Base-by-base conservation (phyloP, 2,888 invertebrate species). In the Melanostoma mellinum region DNA sequence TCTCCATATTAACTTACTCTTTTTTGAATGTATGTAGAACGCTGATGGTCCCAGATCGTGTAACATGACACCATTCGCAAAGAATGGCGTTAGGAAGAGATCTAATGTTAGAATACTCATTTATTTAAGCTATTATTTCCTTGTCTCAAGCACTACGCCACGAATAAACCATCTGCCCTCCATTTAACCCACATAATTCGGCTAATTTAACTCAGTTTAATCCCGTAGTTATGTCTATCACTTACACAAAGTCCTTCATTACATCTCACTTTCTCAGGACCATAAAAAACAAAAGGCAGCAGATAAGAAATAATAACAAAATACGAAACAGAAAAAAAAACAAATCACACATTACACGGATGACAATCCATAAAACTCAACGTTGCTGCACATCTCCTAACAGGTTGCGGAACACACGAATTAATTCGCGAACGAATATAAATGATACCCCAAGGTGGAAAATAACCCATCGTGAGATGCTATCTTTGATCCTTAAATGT, bases 401-500 rank as follows among this genome's bases (percentile, higher is more conserved):
- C 78, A 73, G 79, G 82, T 84, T 78, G 79, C 82, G 79, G 82
- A 78, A 84, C 82, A 84, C 58, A 65, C 52, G 74, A 84, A 84
- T 84, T 84, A 84, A 84, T 84, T 84, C 82, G 78, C 82, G 74
- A 84, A 84, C 82, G 82, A 84, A 84, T 79, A 79, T 79, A 84
- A 84, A 84, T 84, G 84, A 79, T 84, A 74, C 50, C 84, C 79
- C 79, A 79, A 84, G 84, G 84, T 84, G 84, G 79, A 84, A 84
- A 84, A 79, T 79, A 84, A 79, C 82, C 82, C 79, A 81, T 81
- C 60, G 58, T 46, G 44, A 44, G 79, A 71, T 75, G 74, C 35
- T 84, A 84, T 84, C 84, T 84, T 75, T 84, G 84, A 84, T 84
- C 84, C 84, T 84, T 84, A 71, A 84, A 79, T 79, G 84, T 84